These are phyloP conservation scores for Eustalomyia histrio DNA, from an alignment of 2,888 invertebrate genomes.

Conservation along the genomic window DNA sequence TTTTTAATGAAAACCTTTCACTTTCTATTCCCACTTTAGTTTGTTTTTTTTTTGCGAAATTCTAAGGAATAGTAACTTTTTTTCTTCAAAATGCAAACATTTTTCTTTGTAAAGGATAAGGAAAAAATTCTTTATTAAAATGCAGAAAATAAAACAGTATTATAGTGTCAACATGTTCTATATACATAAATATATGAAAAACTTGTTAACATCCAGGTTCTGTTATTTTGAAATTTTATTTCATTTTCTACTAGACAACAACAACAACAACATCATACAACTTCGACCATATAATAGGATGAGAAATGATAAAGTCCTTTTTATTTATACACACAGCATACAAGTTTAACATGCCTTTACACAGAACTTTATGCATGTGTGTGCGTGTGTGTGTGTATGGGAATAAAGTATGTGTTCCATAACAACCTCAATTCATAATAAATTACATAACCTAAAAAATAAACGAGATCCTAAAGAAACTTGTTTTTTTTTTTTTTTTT, in stretches of 20 bases:
- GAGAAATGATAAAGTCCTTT: conserved; percentile 44
- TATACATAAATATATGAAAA: conserved; percentile 55
- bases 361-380: conserved; percentile 27
- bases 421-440: conserved; percentile 78
- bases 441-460: conserved; percentile 69
- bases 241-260: conserved; percentile 44
- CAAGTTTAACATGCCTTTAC: conserved; percentile 51
- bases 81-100: conserved; percentile 22
- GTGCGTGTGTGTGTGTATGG: conserved; percentile 37
- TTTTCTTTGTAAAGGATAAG: conserved; percentile 14
- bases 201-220: conserved; percentile 60
- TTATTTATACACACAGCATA: conserved; percentile 59
- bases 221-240: conserved; percentile 24
- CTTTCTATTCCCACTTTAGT: conserved; percentile 46
- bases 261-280: too few relatives aligned
- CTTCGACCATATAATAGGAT: conserved; percentile 30
- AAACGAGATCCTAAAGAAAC: conserved; percentile 5
- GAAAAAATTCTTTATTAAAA: conserved; percentile 39
- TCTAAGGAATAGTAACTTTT: conserved; percentile 53
- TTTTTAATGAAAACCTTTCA: conserved; percentile 49
- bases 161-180: conserved; percentile 63
- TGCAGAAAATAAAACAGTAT: conserved; percentile 37
- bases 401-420: conserved; percentile 66
- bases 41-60: not conserved
- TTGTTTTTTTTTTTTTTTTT: not conserved